Evolutionary conservation across 2,888 invertebrate genomes (phyloP).

Genomic region (Helobdella robusta): DNA sequence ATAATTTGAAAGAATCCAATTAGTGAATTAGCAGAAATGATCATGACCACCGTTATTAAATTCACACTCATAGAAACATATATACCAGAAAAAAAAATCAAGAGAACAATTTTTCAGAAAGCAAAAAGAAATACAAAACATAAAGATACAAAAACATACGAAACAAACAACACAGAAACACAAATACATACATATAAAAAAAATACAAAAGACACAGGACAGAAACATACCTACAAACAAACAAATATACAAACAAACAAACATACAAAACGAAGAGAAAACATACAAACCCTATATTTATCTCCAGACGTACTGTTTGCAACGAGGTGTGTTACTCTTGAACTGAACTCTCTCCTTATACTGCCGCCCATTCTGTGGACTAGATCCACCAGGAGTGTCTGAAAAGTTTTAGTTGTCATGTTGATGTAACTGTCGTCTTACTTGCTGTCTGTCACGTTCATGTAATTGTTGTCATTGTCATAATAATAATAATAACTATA

Average conservation of each 20-base stretch:
- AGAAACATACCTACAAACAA: not conserved
- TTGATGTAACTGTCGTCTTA: too few relatives aligned
- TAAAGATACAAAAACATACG: constrained; percentile 4
- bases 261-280: not conserved
- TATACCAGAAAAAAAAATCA: too few relatives aligned
- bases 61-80: too few relatives aligned
- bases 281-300: constrained; percentile 61
- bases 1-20: too few relatives aligned
- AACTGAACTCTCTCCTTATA: constrained; percentile 78
- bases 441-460: too few relatives aligned
- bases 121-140: too few relatives aligned
- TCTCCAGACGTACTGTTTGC: constrained; percentile 75
- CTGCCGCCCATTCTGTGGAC: constrained; percentile 95
- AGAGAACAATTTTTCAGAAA: too few relatives aligned
- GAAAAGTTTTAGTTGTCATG: too few relatives aligned
- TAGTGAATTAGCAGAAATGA: too few relatives aligned
- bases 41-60: too few relatives aligned
- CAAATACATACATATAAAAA: not conserved
- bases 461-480: not conserved
- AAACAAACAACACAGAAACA: not conserved
- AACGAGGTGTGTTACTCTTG: constrained; percentile 78
- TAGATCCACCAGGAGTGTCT: constrained; percentile 75
- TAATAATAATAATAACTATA: not conserved
- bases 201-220: not conserved
- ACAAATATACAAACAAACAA: not conserved